phyloP scores from a whole-genome alignment of 2,113 vertebrate genomes.

The Dipodomys stephensi region DNA sequence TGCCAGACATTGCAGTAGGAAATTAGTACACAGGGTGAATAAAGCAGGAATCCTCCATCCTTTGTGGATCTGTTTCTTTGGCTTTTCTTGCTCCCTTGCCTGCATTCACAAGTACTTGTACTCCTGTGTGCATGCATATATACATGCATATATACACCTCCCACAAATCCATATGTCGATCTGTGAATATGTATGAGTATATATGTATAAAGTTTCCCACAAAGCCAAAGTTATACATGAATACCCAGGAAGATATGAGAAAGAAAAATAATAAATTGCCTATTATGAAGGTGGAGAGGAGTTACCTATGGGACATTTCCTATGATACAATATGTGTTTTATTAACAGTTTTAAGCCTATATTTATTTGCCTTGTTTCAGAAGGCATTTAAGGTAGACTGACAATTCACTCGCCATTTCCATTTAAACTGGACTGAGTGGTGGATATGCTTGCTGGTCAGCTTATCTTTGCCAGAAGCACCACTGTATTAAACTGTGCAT shows the following conservation, averaged over 20 bases:
- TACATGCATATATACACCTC: background rate
- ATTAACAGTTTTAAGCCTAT: slow-evolving; percentile 39
- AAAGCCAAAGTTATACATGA: background rate
- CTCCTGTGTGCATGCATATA: background rate
- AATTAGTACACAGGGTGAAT: background rate
- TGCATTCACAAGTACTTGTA: background rate
- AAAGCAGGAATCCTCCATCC: background rate
- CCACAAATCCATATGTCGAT: background rate
- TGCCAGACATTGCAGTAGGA: background rate
- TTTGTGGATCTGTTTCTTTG: background rate
- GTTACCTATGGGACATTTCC: background rate
- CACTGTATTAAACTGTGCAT: slow-evolving; percentile 5
- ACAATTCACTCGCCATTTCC: background rate
- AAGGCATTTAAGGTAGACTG: background rate
- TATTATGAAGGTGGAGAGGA: background rate
- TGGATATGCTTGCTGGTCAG: background rate
- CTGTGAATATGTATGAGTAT: background rate
- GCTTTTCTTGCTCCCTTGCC: background rate
- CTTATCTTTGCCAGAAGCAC: background rate
- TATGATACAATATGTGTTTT: background rate
- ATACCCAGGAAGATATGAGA: background rate
- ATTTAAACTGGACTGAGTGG: background rate
- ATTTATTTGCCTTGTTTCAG: slow-evolving; percentile 24
- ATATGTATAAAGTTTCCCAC: too few species aligned
- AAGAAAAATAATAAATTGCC: background rate